phyloP scores from a whole-genome alignment of 2,113 vertebrate species.

The Ondatra zibethicus region DNA sequence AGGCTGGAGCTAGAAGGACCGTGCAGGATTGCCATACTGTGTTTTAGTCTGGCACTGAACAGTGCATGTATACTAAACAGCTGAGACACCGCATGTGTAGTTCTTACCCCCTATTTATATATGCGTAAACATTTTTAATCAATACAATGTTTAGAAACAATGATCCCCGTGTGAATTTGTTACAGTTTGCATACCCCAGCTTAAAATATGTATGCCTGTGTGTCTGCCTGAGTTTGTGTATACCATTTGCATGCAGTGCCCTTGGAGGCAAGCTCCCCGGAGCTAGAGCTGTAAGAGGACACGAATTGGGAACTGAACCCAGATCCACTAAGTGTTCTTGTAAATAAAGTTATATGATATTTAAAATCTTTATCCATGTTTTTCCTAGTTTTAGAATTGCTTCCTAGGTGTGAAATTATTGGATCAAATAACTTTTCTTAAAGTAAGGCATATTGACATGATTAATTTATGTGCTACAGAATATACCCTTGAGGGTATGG shows the following conservation, averaged over 20 bases:
- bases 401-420: not conserved
- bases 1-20: not conserved
- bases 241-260: not conserved
- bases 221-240: not conserved
- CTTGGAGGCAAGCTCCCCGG: not conserved
- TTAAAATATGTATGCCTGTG: not conserved
- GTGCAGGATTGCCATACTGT: not conserved
- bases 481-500: not conserved
- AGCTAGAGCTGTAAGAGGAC: not conserved
- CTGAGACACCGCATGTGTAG: not conserved
- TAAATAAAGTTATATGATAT: not conserved
- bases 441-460: not conserved
- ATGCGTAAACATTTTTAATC: not conserved
- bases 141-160: not conserved
- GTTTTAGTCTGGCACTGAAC: not conserved
- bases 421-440: not conserved
- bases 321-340: not conserved
- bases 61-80: not conserved
- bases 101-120: not conserved
- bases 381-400: not conserved
- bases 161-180: not conserved
- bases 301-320: not conserved
- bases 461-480: not conserved
- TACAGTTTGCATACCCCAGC: not conserved
- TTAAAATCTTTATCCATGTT: not conserved